Evolutionary conservation across 2,113 vertebrate species (phyloP).

Genomic region (Sander lucioperca): DNA sequence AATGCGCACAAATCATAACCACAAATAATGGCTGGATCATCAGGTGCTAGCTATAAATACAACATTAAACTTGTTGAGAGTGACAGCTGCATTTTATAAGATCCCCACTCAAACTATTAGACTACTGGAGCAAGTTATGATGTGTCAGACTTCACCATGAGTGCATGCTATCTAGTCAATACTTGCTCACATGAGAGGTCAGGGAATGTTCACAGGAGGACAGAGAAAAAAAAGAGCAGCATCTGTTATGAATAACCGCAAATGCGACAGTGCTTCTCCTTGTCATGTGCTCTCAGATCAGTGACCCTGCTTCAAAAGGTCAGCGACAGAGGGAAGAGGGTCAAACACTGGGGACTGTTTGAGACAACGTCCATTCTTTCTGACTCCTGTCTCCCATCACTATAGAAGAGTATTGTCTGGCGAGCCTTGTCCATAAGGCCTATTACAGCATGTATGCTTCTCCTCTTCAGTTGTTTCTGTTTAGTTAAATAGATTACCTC

Average conservation of each 20-base stretch:
- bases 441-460: not conserved
- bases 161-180: conserved; percentile 18
- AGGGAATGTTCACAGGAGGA: conserved; percentile 11
- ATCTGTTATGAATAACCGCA: not conserved
- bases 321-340: conserved; percentile 13
- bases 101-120: not conserved
- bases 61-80: not conserved
- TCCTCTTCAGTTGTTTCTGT: not conserved
- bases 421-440: conserved; percentile 14
- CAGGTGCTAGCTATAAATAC: not conserved
- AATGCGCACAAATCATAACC: not conserved
- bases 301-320: not conserved
- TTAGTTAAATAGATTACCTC: conserved; percentile 17
- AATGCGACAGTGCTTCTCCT: conserved; percentile 1
- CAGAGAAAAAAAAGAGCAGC: not conserved
- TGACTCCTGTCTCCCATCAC: conserved; percentile 14
- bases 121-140: not conserved
- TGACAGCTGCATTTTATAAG: not conserved
- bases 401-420: conserved; percentile 37
- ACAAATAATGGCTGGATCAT: not conserved
- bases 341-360: conserved; percentile 20
- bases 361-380: conserved; percentile 25
- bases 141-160: conserved; percentile 29
- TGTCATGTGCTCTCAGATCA: conserved; percentile 13
- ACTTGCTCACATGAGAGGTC: conserved; percentile 14